phyloP scores from a whole-genome alignment of 2,113 vertebrate species.

The Sinocyclocheilus maitianheensis region DNA sequence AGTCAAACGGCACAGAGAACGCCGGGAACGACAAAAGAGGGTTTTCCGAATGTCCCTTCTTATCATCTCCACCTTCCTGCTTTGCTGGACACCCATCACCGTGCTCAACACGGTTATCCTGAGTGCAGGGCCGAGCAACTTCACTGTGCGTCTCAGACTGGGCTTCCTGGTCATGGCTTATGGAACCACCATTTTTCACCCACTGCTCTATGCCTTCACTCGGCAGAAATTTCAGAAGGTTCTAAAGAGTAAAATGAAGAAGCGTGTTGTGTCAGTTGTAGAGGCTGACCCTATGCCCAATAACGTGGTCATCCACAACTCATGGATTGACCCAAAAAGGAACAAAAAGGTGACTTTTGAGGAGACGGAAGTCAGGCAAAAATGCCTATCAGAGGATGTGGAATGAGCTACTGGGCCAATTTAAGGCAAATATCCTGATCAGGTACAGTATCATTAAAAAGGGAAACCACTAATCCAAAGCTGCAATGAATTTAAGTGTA shows the following conservation, averaged over 20 bases:
- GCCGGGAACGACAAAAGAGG: constrained; percentile 92
- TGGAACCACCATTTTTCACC: constrained; percentile 97
- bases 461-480: constrained; percentile 73
- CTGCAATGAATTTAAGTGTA: constrained; percentile 70
- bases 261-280: constrained; percentile 95
- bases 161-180: constrained; percentile 99
- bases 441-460: constrained; percentile 63
- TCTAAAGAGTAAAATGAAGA: constrained; percentile 99
- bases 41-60: constrained; percentile 97
- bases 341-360: constrained; percentile 93
- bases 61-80: constrained; percentile 96
- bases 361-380: constrained; percentile 87
- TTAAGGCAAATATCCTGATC: constrained; percentile 61
- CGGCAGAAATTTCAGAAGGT: constrained; percentile 99
- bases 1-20: constrained; percentile 94
- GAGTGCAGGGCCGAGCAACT: constrained; percentile 89
- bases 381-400: constrained; percentile 85
- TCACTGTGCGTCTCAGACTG: constrained; percentile 91
- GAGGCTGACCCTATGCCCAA: constrained; percentile 95
- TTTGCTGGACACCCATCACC: constrained; percentile 98
- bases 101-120: constrained; percentile 96
- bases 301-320: constrained; percentile 95
- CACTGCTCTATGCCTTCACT: constrained; percentile 95
- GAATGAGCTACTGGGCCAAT: constrained; percentile 58
- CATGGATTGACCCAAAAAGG: constrained; percentile 97